A percentile compares a stretch with the other conserved stretches of the same genome.
Evolutionary conservation across 2,797 vertebrate genomes (phyloP).

Genomic region (Chloroceryle amazona): DNA sequence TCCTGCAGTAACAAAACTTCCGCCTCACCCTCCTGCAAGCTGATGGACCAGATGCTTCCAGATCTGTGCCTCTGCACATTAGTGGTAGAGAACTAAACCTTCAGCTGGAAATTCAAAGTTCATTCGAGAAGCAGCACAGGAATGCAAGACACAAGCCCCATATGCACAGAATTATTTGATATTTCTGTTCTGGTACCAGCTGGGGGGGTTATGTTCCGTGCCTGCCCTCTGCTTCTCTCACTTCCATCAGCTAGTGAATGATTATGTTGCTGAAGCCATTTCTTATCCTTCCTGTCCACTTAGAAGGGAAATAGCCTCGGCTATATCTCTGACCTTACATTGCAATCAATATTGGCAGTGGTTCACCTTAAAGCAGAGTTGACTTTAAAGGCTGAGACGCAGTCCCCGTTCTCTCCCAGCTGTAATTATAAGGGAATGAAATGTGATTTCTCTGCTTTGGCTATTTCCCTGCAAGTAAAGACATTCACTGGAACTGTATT

Average conservation of each 20-base stretch:
- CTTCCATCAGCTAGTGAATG: background rate
- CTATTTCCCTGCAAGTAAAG: background rate
- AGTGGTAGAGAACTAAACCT: background rate
- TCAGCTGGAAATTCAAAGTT: background rate
- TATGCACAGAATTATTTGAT: background rate
- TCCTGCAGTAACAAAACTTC: background rate
- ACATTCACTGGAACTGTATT: background rate
- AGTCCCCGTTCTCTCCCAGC: background rate
- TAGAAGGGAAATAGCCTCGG: background rate
- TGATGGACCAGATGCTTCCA: background rate
- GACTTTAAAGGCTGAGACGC: background rate
- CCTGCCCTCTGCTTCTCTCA: background rate
- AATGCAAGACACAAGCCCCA: background rate
- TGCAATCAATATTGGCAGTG: rapidly evolving
- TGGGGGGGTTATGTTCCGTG: background rate
- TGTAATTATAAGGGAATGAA: background rate
- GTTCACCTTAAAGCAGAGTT: background rate
- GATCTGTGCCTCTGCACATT: background rate
- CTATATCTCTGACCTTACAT: background rate
- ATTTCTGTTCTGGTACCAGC: background rate
- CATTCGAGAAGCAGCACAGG: background rate
- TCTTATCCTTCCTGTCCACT: background rate
- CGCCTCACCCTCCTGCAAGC: background rate
- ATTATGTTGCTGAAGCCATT: background rate
- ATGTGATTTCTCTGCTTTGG: background rate